A percentile compares a stretch with the other conserved stretches of the same genome.
phyloP scores from a whole-genome alignment of 2,888 invertebrate species.

The Caprella mutica region DNA sequence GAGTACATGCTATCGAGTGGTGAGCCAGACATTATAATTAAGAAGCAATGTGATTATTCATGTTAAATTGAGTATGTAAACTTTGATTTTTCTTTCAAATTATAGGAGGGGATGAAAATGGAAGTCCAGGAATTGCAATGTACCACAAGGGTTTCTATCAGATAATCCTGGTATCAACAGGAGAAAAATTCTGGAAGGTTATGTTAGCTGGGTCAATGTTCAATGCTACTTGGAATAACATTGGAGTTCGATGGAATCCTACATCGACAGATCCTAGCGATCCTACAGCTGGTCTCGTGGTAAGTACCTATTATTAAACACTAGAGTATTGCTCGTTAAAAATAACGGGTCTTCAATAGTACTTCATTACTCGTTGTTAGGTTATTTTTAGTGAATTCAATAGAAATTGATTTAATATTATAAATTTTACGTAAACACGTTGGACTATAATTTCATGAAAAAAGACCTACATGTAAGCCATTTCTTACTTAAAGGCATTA shows the following conservation, averaged over 20 bases:
- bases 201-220: constrained; percentile 25
- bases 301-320: not conserved
- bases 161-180: constrained; percentile 34
- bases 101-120: constrained; percentile 35
- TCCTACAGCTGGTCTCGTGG: constrained; percentile 16
- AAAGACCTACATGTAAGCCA: not conserved
- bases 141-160: constrained; percentile 27
- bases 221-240: constrained; percentile 36
- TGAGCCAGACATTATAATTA: constrained; percentile 1
- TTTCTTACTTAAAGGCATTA: no score
- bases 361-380: no score
- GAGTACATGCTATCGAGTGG: not conserved
- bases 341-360: no score
- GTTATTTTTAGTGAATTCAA: no score
- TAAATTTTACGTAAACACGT: no score
- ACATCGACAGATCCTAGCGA: not conserved
- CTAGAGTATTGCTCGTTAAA: no score
- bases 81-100: not conserved
- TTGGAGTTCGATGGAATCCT: constrained; percentile 32
- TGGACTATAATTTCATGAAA: not conserved
- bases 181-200: constrained; percentile 34
- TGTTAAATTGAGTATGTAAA: not conserved
- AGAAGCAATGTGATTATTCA: not conserved
- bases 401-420: no score
- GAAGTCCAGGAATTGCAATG: constrained; percentile 35